Evolutionary conservation across 2,113 vertebrate species (phyloP), one percentile per base, ranked within the genome.

Genomic region (Pteronura brasiliensis): DNA sequence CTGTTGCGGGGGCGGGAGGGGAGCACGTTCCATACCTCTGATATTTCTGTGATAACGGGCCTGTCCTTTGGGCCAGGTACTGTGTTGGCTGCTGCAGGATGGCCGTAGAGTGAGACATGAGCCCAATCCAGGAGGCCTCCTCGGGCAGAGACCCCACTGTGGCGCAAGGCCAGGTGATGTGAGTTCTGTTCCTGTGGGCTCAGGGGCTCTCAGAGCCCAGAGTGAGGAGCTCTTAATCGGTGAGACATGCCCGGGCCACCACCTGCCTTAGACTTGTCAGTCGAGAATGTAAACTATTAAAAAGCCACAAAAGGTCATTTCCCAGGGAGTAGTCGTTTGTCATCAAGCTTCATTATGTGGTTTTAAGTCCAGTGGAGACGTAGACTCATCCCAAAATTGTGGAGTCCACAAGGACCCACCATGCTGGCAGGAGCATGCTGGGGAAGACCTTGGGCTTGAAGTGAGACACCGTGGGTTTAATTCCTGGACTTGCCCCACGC

Each of bases 21-120:
- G 14, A n/a, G 6, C 18, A 1, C 6, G 2, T 27, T 20, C 23
- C 13, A 14, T 10, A 17, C 9, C 29, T 83, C 65, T 82, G 71
- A 3, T 25, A 5, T 42, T 52, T 52, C n/a, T 20, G 12, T 9
- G 39, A 10, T 1, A 0, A 2, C 0, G 0, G 23, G 31, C 47
- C 14, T 90, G 15, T 21, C 17, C 47, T 61, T 27, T 59, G 61
- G 39, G 20, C 23, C 20, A 4, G 27, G 7, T 18, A 6, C 59
- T 34, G 2, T n/a, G 77, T 4, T 49, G 18, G 36, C 71, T 88
- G 25, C 67, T n/a, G 6, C 29, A 0, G 25, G 61, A 12, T 4
- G 6, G 47, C 23, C 15, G 39, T 10, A 18, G 1, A 15, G 20
- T 10, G 29, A 39, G 31, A 27, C 21, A 14, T 7, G 25, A 39